Evolutionary conservation across 2,888 invertebrate genomes (phyloP).

Genomic region (Hedychridium roseum): DNA sequence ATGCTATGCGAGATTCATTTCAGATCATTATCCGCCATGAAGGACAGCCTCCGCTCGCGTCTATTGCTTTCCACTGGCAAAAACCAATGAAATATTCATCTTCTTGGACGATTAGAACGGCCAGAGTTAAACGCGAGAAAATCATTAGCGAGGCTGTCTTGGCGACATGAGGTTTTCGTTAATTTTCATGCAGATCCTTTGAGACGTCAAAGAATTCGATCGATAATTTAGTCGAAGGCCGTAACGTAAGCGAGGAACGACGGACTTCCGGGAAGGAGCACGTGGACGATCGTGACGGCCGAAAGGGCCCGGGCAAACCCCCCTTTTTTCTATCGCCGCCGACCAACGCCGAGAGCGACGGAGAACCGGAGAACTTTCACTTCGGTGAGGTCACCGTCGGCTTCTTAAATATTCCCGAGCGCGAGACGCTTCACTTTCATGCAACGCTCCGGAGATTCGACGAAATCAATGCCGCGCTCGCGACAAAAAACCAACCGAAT

Average conservation of each 20-base stretch:
- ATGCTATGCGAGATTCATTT: no score
- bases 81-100: no score
- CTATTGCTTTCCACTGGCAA: no score
- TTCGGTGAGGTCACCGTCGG: conserved; percentile 49
- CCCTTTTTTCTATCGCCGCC: conserved; percentile 16
- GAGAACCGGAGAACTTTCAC: conserved; percentile 52
- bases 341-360: conserved; percentile 16
- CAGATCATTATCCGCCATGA: no score
- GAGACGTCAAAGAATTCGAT: not conserved
- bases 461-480: no score
- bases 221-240: conserved; percentile 12
- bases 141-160: no score
- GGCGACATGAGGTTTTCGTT: no score
- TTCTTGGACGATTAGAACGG: no score
- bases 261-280: conserved; percentile 26
- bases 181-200: not conserved
- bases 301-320: conserved; percentile 27
- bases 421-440: conserved; percentile 53
- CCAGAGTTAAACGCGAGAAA: no score
- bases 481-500: no score
- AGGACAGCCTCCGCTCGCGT: no score
- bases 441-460: conserved; percentile 22
- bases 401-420: conserved; percentile 48
- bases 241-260: conserved; percentile 23
- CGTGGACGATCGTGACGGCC: conserved; percentile 14